Evolutionary conservation across 2,113 vertebrate genomes (phyloP).

Genomic region (Apeltes quadracus): DNA sequence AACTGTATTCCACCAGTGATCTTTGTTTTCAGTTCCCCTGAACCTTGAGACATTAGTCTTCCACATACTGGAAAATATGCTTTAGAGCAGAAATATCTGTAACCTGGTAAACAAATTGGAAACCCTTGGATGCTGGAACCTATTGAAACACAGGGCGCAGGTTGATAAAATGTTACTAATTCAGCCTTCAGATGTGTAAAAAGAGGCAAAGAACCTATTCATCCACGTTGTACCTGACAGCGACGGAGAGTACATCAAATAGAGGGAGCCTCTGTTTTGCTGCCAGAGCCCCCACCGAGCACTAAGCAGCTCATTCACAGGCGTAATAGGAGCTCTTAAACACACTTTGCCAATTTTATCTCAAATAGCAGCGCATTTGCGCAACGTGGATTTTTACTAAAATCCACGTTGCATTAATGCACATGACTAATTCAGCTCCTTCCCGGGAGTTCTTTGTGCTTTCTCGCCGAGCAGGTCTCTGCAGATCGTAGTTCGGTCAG

Average conservation of each 20-base stretch:
- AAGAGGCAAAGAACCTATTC: constrained; percentile 53
- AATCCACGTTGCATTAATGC: too few species aligned
- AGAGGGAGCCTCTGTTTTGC: constrained; percentile 59
- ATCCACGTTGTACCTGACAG: constrained; percentile 61
- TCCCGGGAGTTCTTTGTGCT: too few species aligned
- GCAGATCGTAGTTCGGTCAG: too few species aligned
- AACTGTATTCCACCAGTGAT: constrained; percentile 8
- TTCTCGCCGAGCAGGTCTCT: too few species aligned
- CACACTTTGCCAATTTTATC: constrained; percentile 57
- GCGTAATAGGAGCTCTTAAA: constrained; percentile 67
- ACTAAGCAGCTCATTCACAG: constrained; percentile 66
- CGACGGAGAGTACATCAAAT: constrained; percentile 62
- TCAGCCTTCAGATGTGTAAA: constrained; percentile 43
- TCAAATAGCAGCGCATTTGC: constrained; percentile 39
- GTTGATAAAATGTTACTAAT: constrained; percentile 41
- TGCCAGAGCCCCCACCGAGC: constrained; percentile 66
- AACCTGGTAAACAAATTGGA: constrained; percentile 54
- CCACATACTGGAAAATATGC: neutral
- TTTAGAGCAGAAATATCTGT: constrained; percentile 10
- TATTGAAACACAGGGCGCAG: constrained; percentile 27
- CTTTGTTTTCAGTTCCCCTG: constrained; percentile 2
- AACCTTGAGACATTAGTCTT: constrained; percentile 7
- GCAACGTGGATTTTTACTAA: too few species aligned
- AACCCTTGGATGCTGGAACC: constrained; percentile 34
- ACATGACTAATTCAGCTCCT: too few species aligned